Evolutionary conservation across 2,113 vertebrate genomes (phyloP).

Genomic region (Desmodus rotundus): DNA sequence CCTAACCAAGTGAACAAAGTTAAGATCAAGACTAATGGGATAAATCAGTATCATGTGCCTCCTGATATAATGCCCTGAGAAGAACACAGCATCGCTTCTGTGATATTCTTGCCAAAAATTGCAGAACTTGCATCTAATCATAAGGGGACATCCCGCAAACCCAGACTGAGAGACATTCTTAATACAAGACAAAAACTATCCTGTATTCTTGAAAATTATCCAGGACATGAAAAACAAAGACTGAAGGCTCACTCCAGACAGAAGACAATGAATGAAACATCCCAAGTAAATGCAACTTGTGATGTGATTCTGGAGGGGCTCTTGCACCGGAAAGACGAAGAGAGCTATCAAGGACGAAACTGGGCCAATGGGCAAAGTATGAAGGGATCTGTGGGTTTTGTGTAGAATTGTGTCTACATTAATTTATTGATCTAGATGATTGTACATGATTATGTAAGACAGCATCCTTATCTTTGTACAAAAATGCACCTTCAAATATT

Average conservation of each 20-base stretch:
- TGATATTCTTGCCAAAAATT: background rate
- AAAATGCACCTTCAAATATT: background rate
- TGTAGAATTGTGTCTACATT: background rate
- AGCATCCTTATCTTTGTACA: background rate
- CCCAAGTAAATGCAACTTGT: background rate
- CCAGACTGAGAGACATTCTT: background rate
- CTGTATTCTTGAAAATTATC: background rate
- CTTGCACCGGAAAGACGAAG: background rate
- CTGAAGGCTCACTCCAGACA: background rate
- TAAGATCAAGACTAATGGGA: background rate
- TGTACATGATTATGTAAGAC: background rate
- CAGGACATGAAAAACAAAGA: background rate
- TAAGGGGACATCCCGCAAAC: background rate
- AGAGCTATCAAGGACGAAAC: background rate
- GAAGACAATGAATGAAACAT: background rate
- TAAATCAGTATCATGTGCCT: background rate
- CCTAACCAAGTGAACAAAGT: background rate
- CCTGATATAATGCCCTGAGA: background rate
- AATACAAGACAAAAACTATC: background rate
- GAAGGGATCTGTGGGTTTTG: background rate
- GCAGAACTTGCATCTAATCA: background rate
- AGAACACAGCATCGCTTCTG: background rate
- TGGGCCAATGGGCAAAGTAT: background rate
- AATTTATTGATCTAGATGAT: background rate
- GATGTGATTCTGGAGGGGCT: background rate